Evolutionary conservation across 2,888 invertebrate species (phyloP).

Genomic region (Thereva nobilitata): DNA sequence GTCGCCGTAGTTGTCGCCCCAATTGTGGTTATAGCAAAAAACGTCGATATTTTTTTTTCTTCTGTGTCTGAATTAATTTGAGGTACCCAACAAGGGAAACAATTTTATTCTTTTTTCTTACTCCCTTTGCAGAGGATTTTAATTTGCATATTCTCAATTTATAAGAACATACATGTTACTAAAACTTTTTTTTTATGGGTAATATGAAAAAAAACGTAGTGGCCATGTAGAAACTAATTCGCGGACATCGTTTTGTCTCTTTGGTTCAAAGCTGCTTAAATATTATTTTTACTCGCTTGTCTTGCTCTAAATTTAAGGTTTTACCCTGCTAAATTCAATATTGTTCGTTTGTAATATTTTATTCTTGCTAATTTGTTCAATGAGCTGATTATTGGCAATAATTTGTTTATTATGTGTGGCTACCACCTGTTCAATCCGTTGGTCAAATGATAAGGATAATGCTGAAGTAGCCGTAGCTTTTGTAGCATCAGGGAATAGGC

Average conservation of each 20-base stretch:
- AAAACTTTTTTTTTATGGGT: too few relatives aligned
- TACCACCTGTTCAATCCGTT: conserved; percentile 56
- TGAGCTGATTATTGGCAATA: conserved; percentile 44
- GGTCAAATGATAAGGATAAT: conserved; percentile 52
- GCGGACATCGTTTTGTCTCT: neutral
- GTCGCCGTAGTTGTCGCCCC: too few relatives aligned
- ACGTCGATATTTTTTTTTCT: too few relatives aligned
- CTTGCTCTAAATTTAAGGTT: neutral
- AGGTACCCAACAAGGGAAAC: too few relatives aligned
- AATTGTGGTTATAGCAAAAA: too few relatives aligned
- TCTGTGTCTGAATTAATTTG: too few relatives aligned
- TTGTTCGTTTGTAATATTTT: conserved; percentile 10
- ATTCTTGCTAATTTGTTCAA: conserved; percentile 15
- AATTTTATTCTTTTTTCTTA: too few relatives aligned
- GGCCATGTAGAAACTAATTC: too few relatives aligned
- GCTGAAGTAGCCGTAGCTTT: conserved; percentile 51
- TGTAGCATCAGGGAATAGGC: conserved; percentile 55
- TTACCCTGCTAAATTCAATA: conserved; percentile 42
- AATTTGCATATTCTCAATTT: too few relatives aligned
- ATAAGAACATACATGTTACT: too few relatives aligned
- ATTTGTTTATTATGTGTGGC: conserved; percentile 52
- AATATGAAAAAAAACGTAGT: too few relatives aligned
- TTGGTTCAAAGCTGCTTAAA: neutral
- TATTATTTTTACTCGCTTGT: conserved; percentile 3
- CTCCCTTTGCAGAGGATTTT: too few relatives aligned